Conservation (phyloP, 2,888 invertebrate genomes). For the Eupithecia exiguata region DNA sequence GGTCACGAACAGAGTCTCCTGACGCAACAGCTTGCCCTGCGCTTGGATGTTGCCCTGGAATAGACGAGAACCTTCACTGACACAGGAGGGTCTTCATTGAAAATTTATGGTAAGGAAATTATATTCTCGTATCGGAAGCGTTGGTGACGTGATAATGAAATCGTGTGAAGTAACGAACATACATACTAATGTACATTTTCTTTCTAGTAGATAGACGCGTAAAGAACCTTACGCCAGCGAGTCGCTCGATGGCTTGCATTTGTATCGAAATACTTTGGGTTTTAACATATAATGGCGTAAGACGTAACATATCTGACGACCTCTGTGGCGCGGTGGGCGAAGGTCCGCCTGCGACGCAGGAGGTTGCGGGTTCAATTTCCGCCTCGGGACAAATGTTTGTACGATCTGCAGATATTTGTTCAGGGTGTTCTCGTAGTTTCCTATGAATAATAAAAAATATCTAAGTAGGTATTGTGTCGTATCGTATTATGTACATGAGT, state of each 20-base stretch:
- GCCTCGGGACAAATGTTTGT: no score
- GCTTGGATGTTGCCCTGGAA: slow-evolving; percentile 97
- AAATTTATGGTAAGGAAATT: not conserved
- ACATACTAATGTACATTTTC: not conserved
- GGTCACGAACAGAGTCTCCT: slow-evolving; percentile 90
- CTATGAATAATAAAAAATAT: no score
- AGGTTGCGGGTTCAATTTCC: no score
- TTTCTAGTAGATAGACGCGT: not conserved
- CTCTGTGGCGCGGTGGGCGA: no score
- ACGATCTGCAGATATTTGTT: no score
- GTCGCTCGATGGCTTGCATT: not conserved
- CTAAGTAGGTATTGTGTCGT: no score
- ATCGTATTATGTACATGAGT: no score
- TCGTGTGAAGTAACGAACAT: not conserved
- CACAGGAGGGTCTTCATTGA: not conserved
- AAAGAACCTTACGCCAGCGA: not conserved
- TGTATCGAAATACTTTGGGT: not conserved
- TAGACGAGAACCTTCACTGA: not conserved
- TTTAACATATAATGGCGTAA: not conserved
- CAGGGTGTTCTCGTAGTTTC: no score
- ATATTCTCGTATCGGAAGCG: not conserved
- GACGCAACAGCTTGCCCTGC: slow-evolving; percentile 96
- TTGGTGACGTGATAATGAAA: not conserved
- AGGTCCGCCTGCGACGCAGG: no score
- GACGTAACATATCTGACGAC: no score